Percentiles rank a stretch among this genome's conserved stretches.
These are phyloP conservation scores for Stenichneumon culpator DNA, from an alignment of 2,888 invertebrate species.

Conservation along the genomic window DNA sequence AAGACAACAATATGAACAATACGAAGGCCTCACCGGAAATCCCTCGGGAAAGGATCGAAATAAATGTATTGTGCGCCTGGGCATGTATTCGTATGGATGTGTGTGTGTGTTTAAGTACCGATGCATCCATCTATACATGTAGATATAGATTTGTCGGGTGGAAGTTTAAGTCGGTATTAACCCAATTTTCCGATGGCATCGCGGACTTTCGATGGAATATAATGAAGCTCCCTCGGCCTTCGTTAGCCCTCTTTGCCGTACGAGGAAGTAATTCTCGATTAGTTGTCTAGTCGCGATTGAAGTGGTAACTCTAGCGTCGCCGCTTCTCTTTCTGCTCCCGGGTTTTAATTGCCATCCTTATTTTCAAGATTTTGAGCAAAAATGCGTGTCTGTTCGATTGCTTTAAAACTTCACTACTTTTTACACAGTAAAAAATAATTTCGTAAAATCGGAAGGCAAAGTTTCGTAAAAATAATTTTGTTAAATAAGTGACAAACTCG, in stretches of 20 bases:
- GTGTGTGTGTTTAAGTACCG: not conserved
- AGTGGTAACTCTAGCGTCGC: not conserved
- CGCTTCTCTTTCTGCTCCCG: not conserved
- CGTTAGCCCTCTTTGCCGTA: conserved; percentile 13
- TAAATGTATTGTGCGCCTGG: not conserved
- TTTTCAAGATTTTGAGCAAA: too few species aligned
- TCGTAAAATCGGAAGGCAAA: not conserved
- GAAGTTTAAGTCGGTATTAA: conserved; percentile 67
- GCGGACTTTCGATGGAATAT: conserved; percentile 56
- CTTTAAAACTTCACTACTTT: too few species aligned
- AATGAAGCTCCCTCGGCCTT: conserved; percentile 51
- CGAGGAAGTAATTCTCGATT: not conserved
- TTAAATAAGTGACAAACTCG: too few species aligned
- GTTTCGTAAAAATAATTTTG: too few species aligned
- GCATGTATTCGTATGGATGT: not conserved
- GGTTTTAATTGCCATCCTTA: too few species aligned
- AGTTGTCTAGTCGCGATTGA: not conserved
- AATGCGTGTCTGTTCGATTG: too few species aligned
- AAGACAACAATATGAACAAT: not conserved
- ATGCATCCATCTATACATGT: not conserved
- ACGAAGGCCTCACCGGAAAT: not conserved
- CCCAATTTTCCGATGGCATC: conserved; percentile 61
- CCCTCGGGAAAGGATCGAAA: not conserved
- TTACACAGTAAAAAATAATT: too few species aligned
- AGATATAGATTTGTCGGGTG: conserved; percentile 54